Percentiles rank a stretch among this genome's conserved stretches.
Conservation (phyloP, 2,113 vertebrate species). For the Blennius ocellaris region DNA sequence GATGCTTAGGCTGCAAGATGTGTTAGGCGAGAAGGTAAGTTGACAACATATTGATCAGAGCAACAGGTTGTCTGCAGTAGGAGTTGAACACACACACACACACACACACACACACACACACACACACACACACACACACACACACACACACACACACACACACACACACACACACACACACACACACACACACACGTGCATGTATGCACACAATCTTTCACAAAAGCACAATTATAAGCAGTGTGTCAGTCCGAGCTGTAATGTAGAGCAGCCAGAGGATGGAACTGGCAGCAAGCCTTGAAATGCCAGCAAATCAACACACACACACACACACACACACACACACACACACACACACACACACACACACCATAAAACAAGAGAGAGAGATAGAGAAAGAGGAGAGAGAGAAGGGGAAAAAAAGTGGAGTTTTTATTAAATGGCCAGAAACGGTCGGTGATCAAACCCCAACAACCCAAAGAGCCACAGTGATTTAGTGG, state of each 20-base stretch:
- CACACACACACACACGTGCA: too few species aligned
- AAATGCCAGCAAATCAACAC: constrained; percentile 70
- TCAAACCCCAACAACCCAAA: constrained; percentile 81
- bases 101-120: too few species aligned
- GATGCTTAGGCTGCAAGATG: constrained; percentile 36
- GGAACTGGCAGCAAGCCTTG: constrained; percentile 40
- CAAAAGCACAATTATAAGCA: constrained; percentile 43
- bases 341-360: not conserved
- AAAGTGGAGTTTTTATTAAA: constrained; percentile 73
- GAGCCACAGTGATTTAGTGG: constrained; percentile 77
- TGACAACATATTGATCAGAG: constrained; percentile 52
- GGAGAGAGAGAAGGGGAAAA: constrained; percentile 16
- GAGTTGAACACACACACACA: not conserved
- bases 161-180: too few species aligned
- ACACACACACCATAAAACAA: not conserved
- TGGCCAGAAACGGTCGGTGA: constrained; percentile 74
- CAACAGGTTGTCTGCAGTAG: constrained; percentile 43
- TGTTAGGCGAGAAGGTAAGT: constrained; percentile 36
- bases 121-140: too few species aligned
- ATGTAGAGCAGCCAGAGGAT: constrained; percentile 20
- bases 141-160: too few species aligned
- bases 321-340: not conserved
- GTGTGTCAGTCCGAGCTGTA: constrained; percentile 49
- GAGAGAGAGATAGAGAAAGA: too few species aligned
- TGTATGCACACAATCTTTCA: constrained; percentile 35